Evolutionary conservation across 2,113 vertebrate genomes (phyloP).

Genomic region (Narcine bancroftii): DNA sequence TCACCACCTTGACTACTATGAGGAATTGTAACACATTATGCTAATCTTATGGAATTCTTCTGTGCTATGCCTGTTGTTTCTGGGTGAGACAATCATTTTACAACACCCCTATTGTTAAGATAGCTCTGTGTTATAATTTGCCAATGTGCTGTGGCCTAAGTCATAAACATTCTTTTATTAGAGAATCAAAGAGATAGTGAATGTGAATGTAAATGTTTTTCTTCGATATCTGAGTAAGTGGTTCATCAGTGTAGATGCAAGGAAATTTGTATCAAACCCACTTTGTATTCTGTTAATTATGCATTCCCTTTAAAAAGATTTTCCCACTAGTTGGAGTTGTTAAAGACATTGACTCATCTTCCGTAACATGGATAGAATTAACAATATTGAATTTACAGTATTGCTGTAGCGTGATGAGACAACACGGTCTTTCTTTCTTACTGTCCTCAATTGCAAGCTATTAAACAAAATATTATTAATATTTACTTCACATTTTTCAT

Average conservation of each 20-base stretch:
- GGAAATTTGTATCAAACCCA: not conserved
- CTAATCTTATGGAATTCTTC: not conserved
- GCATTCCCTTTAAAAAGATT: not conserved
- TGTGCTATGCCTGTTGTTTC: not conserved
- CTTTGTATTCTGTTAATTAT: not conserved
- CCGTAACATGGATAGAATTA: conserved; percentile 4
- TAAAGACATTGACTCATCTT: not conserved
- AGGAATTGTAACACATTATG: not conserved
- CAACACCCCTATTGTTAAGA: not conserved
- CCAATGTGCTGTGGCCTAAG: conserved; percentile 11
- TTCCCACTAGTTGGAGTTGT: too few relatives aligned
- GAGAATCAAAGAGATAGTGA: not conserved
- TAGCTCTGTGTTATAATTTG: conserved; percentile 3
- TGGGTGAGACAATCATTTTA: not conserved
- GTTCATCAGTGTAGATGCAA: not conserved
- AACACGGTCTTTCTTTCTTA: not conserved
- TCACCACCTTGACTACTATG: too few relatives aligned
- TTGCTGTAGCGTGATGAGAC: not conserved
- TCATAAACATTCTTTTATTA: not conserved
- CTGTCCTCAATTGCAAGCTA: not conserved
- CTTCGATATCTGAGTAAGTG: not conserved
- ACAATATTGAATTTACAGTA: not conserved
- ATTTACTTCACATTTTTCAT: too few relatives aligned
- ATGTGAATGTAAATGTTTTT: not conserved
- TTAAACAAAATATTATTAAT: not conserved